Conservation (phyloP, 2,113 vertebrate genomes). For the Patagioenas fasciata region DNA sequence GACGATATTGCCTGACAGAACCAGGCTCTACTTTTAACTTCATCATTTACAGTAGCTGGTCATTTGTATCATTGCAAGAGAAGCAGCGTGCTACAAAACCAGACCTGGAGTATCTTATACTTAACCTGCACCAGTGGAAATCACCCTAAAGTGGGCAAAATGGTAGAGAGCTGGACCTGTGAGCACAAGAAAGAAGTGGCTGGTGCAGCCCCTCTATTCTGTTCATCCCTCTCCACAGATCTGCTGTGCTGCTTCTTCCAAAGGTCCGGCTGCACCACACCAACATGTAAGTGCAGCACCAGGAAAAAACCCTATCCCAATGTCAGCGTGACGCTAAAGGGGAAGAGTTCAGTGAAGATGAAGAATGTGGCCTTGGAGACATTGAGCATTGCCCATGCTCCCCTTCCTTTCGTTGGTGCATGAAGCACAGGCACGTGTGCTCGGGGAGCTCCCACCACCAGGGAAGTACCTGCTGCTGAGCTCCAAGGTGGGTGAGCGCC, state of each 20-base stretch:
- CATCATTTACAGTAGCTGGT: not conserved
- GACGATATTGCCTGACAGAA: not conserved
- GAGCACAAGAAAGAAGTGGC: not conserved
- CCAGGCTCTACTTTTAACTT: not conserved
- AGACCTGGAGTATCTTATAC: not conserved
- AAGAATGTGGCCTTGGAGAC: not conserved
- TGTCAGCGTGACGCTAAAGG: rapidly evolving
- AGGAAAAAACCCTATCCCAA: not conserved
- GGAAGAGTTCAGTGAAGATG: rapidly evolving
- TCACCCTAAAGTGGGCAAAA: not conserved
- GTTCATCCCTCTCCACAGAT: not conserved
- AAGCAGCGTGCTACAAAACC: not conserved
- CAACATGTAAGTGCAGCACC: rapidly evolving
- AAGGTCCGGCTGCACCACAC: rapidly evolving
- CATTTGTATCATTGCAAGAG: not conserved
- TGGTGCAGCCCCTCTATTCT: not conserved
- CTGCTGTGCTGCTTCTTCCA: not conserved
- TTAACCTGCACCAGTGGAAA: not conserved
- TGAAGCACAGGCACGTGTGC: rapidly evolving
- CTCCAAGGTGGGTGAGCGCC: not conserved
- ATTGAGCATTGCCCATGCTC: rapidly evolving
- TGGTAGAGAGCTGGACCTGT: not conserved
- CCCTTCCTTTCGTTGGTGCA: not conserved
- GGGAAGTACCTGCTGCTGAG: not conserved
- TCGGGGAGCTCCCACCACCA: rapidly evolving